Evolutionary conservation across 2,797 vertebrate genomes (phyloP), one percentile per base, ranked within the genome.

Genomic region (Crenuchus spilurus): DNA sequence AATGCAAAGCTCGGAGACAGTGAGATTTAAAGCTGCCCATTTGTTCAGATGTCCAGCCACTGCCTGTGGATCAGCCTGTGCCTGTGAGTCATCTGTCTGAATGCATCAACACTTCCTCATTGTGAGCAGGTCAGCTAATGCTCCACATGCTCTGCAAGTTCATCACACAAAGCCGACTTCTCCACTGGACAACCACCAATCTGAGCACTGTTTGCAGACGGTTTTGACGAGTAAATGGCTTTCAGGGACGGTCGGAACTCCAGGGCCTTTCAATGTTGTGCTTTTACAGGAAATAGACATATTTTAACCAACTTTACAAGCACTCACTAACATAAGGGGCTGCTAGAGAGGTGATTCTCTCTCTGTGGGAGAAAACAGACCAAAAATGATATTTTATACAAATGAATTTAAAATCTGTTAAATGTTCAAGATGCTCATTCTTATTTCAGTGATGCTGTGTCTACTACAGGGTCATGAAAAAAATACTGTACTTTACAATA

Each of bases 31-130:
- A 65, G 10, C 8, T 0, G 6, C 42, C 58, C 46, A 28, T 48
- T 71, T 49, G 68, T 76, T 76, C 48, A 46, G 35, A 72, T 52
- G 52, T 72, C 66, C 70, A 69, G 58, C 75, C 60, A 42, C 51
- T 65, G 57, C 22, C 16, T 62, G 30, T 46, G 33, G 24, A 30
- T 51, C 68, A 51, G 57, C 37, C 5, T 69, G 31, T 54, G 60
- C 24, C 18, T 64, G 26, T 55, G 46, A 42, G 37, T 55, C 70
- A 54, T 49, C 63, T 72, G 70, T 67, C 75, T 35, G 61, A 26
- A 49, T 54, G 37, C 55, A 72, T 77, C 35, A 67, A 37, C 44
- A 20, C 37, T 55, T 61, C 63, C 35, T 20, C 62, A 37, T 61
- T 0, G 9, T 68, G 75, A 61, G 70, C 55, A 77, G 54, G 37